Evolutionary conservation across 2,113 vertebrate species (phyloP), one percentile per base, ranked within the genome.

Genomic region (Microtus oregoni): DNA sequence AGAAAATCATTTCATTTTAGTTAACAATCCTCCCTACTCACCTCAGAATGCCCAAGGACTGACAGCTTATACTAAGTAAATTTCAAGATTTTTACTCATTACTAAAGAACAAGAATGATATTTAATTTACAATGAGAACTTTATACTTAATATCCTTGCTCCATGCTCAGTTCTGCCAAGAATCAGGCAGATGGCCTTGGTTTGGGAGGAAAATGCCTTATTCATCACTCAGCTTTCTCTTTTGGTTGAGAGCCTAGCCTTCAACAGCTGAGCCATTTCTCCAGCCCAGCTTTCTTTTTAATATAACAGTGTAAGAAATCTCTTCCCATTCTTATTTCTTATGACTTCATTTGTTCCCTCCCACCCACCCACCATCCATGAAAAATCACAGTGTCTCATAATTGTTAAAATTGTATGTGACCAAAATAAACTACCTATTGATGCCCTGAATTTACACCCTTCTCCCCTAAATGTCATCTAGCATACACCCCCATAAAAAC

Each of bases 161-260:
- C 89, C 76, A 19, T 92, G 93, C 86, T 94, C 52, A 68, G 0
- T 86, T 96, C 86, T 94, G 52, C 58, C 85, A 94, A 94, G 30
- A 44, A 82, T 61, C 50, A 90, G 58, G 90, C 92, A 94, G 91
- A 95, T 96, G 92, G 89, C 67, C 61, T 94, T 97, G 81, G 70
- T 89, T 95, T 58, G 77, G 55, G n/a, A 28, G 52, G 30, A 3
- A 65, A 83, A 81, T 92, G n/a, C 78, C 65, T 94, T 93, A 85
- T 65, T 92, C 72, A 92, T 72, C 61, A 47, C 52, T 91, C 58
- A 89, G 38, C 26, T 89, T 95, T 86, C 89, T 86, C 92, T 82
- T 91, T 94, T 72, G 15, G 68, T 72, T 72, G 35, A 17, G 68
- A 72, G 68, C 68, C 35, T 72, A n/a, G 68, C 35, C 35, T 72